Conservation (phyloP, 2,113 vertebrate species). For the Clarias batrachus region DNA sequence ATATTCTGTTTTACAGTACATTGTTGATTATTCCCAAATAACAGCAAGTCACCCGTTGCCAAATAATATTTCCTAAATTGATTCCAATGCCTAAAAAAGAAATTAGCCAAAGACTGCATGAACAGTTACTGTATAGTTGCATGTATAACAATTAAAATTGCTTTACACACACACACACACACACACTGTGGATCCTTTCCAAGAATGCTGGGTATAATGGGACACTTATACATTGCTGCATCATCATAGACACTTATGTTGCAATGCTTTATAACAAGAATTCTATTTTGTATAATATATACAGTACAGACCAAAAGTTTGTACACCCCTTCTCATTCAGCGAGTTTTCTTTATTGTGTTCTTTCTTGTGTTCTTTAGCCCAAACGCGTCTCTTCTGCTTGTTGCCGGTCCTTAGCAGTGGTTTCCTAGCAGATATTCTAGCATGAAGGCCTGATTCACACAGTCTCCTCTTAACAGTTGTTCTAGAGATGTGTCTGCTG, state of each 20-base stretch:
- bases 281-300: not conserved
- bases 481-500: too few relatives aligned
- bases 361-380: too few relatives aligned
- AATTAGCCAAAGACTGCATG: not conserved
- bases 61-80: not conserved
- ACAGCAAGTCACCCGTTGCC: not conserved
- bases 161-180: too few relatives aligned
- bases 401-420: too few relatives aligned
- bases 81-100: not conserved
- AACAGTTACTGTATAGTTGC: not conserved
- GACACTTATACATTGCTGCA: not conserved
- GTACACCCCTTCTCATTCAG: too few relatives aligned
- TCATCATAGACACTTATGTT: not conserved
- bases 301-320: not conserved
- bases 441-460: too few relatives aligned
- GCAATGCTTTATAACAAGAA: not conserved
- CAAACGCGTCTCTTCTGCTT: too few relatives aligned
- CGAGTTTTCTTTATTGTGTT: too few relatives aligned
- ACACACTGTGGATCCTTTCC: not conserved
- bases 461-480: too few relatives aligned
- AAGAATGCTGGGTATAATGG: not conserved
- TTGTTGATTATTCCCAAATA: not conserved
- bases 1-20: not conserved
- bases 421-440: too few relatives aligned
- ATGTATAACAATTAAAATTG: too few relatives aligned